A percentile compares a stretch with the other conserved stretches of the same genome.
These are phyloP conservation scores for Drosophila koepferae DNA, from an alignment of 2,888 invertebrate species.

Conservation along the genomic window DNA sequence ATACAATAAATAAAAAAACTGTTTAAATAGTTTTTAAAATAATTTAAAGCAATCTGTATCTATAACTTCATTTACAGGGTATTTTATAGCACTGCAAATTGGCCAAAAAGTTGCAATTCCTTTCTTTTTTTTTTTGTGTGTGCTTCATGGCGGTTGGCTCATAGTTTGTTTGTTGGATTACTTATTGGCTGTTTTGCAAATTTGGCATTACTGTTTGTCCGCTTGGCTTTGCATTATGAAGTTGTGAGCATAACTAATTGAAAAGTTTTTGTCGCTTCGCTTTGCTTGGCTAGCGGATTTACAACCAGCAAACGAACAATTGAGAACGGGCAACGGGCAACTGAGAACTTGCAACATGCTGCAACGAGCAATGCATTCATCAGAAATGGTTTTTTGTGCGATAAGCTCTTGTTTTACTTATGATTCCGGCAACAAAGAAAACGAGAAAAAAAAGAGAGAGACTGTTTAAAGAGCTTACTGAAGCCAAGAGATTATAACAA, in stretches of 20 bases:
- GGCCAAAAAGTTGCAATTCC: no score
- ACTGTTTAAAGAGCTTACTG: conserved; percentile 19
- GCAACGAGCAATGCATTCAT: conserved; percentile 31
- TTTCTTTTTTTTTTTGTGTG: conserved; percentile 6
- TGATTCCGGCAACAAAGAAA: conserved; percentile 3
- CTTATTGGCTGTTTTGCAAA: conserved; percentile 70
- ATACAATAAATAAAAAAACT: not conserved
- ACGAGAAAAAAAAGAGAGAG: conserved; percentile 8
- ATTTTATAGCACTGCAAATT: not conserved
- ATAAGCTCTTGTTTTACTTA: conserved; percentile 30
- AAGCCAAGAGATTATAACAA: conserved; percentile 9
- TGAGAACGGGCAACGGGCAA: conserved; percentile 7
- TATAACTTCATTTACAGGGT: not conserved
- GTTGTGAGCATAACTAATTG: conserved; percentile 78
- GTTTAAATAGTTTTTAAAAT: not conserved
- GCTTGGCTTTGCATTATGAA: conserved; percentile 68
- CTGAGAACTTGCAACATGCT: not conserved
- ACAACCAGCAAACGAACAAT: conserved; percentile 27
- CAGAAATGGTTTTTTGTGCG: conserved; percentile 35
- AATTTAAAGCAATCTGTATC: no score
- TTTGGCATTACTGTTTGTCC: conserved; percentile 58
- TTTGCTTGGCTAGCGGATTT: conserved; percentile 51
- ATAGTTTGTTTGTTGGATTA: conserved; percentile 56
- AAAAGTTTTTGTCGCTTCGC: conserved; percentile 67
- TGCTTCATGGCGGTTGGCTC: conserved; percentile 8